Conservation (phyloP, 2,888 invertebrate species). For the Catocala nupta region DNA sequence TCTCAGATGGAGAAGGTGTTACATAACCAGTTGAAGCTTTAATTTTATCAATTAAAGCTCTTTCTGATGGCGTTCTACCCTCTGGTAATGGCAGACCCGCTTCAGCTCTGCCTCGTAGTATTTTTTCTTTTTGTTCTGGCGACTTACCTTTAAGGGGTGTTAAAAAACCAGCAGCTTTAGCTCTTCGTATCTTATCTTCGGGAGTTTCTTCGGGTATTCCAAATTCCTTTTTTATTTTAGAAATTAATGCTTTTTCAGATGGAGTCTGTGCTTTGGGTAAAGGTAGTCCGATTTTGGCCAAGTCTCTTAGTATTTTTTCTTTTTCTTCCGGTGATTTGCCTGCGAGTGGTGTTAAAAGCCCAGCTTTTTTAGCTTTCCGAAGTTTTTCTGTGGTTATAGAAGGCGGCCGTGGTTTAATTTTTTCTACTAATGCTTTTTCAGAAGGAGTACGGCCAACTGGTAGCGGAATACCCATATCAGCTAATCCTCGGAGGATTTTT, state of each 20-base stretch:
- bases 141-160: conserved; percentile 13
- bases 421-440: conserved; percentile 41
- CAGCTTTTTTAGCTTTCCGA: conserved; percentile 32
- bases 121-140: conserved; percentile 31
- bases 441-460: conserved; percentile 49
- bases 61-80: conserved; percentile 21
- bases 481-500: conserved; percentile 14
- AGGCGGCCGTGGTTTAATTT: conserved; percentile 18
- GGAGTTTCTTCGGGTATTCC: too few relatives aligned
- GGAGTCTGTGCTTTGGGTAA: conserved; percentile 43
- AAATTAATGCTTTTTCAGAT: conserved; percentile 48
- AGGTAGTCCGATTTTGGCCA: not conserved
- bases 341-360: conserved; percentile 48
- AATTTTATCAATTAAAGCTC: conserved; percentile 1
- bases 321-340: conserved; percentile 57
- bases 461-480: conserved; percentile 2
- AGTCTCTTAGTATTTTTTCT: conserved; percentile 45
- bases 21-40: conserved; percentile 12
- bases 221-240: conserved; percentile 19
- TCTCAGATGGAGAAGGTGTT: too few relatives aligned
- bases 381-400: conserved; percentile 15
- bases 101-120: conserved; percentile 25
- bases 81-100: conserved; percentile 36
- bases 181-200: conserved; percentile 18
- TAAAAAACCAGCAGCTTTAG: conserved; percentile 15